phyloP scores from a whole-genome alignment of 2,797 vertebrate genomes.

The Arctocebus calabarensis region DNA sequence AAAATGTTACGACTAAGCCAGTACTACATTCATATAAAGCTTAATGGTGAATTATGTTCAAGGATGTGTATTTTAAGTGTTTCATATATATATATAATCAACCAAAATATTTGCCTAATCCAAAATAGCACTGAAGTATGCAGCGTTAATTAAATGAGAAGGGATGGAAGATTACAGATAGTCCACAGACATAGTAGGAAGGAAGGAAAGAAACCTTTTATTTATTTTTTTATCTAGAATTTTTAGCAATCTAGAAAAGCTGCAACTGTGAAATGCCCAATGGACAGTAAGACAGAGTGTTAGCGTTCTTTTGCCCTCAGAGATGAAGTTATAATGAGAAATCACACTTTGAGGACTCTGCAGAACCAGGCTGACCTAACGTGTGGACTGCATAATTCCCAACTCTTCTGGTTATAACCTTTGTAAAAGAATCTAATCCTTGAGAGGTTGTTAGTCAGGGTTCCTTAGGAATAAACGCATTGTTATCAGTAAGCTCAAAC shows the following conservation, averaged over 20 bases:
- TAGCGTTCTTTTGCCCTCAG: neutral
- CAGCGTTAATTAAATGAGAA: conserved; percentile 33
- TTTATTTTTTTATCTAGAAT: neutral
- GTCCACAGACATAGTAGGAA: neutral
- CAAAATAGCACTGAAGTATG: conserved; percentile 19
- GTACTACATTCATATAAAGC: neutral
- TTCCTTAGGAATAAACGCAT: conserved; percentile 63
- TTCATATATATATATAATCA: conserved; percentile 4
- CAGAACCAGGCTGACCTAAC: conserved; percentile 65
- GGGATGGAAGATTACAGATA: neutral
- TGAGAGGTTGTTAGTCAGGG: neutral
- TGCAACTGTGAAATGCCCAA: conserved; percentile 21
- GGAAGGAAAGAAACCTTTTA: neutral
- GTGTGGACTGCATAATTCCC: conserved; percentile 57
- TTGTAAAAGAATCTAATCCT: conserved; percentile 52
- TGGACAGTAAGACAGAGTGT: neutral
- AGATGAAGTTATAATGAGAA: conserved; percentile 55
- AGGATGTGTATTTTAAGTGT: neutral
- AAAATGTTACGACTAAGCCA: neutral
- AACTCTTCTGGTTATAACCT: conserved; percentile 42
- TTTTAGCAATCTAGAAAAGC: conserved; percentile 53
- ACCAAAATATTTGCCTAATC: conserved; percentile 41
- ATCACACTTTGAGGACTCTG: conserved; percentile 40
- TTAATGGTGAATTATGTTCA: neutral
- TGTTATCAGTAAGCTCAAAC: neutral